These are phyloP conservation scores for Hybognathus amarus DNA, from an alignment of 2,797 vertebrate genomes.

Conservation along the genomic window DNA sequence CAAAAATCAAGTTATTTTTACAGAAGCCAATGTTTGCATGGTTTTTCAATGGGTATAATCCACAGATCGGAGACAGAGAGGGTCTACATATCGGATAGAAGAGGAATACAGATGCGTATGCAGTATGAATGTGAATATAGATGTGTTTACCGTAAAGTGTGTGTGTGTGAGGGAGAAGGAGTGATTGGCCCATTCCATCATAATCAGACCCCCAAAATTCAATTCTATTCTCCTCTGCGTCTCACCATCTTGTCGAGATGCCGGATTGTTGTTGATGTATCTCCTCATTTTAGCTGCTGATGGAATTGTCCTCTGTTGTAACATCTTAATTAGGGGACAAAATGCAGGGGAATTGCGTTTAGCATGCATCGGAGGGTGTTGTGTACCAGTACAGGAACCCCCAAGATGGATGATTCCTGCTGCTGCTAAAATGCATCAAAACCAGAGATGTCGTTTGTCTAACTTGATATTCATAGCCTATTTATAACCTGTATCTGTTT, in stretches of 20 bases:
- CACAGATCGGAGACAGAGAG: not conserved
- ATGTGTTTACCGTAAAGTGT: slow-evolving; percentile 24
- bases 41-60: not conserved
- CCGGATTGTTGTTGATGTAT: slow-evolving; percentile 52
- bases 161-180: slow-evolving; percentile 47
- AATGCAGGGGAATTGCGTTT: slow-evolving; percentile 30
- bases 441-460: slow-evolving; percentile 17
- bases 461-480: slow-evolving; percentile 47
- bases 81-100: not conserved
- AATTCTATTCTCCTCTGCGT: slow-evolving; percentile 53
- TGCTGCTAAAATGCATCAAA: slow-evolving; percentile 39
- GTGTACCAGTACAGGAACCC: slow-evolving; percentile 4
- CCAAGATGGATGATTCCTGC: slow-evolving; percentile 37
- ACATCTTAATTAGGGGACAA: slow-evolving; percentile 33
- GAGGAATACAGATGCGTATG: slow-evolving; percentile 8
- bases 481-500: slow-evolving; percentile 42
- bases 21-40: slow-evolving; percentile 15
- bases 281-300: slow-evolving; percentile 41
- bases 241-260: slow-evolving; percentile 47
- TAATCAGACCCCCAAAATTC: slow-evolving; percentile 56
- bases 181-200: slow-evolving; percentile 62
- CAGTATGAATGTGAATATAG: slow-evolving; percentile 26
- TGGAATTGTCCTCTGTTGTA: slow-evolving; percentile 51
- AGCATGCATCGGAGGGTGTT: slow-evolving; percentile 27
- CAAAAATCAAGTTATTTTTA: slow-evolving; percentile 24